Conservation (phyloP, 2,888 invertebrate genomes). For the Leucophenga montana region DNA sequence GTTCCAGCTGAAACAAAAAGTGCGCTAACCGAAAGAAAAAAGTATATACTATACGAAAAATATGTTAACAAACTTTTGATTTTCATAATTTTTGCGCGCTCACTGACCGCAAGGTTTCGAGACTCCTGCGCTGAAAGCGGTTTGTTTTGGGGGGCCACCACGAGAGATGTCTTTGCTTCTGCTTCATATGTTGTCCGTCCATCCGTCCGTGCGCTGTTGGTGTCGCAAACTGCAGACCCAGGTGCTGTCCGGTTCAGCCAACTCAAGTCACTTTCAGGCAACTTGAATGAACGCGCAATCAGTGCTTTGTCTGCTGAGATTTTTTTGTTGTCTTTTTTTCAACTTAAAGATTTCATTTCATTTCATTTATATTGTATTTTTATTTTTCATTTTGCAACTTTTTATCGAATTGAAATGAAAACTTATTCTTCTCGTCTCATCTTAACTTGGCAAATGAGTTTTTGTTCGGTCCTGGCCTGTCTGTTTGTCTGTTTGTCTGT, state of each 20-base stretch:
- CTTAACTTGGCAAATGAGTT: conserved; percentile 39
- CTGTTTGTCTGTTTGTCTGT: too few species aligned
- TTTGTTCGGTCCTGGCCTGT: conserved; percentile 45
- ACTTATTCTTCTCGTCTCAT: conserved; percentile 20
- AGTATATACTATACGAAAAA: conserved; percentile 16
- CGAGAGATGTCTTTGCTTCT: neutral
- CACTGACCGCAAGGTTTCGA: conserved; percentile 12
- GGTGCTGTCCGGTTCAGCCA: conserved; percentile 25
- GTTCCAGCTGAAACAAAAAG: conserved; percentile 1
- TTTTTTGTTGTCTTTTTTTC: neutral
- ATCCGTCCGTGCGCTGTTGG: conserved; percentile 51
- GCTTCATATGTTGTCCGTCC: conserved; percentile 22
- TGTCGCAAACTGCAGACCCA: conserved; percentile 31
- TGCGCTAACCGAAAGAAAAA: too few species aligned
- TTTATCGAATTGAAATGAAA: conserved; percentile 34
- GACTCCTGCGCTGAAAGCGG: too few species aligned
- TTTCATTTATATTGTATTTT: conserved; percentile 26
- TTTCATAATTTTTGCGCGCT: conserved; percentile 62
- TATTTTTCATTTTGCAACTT: conserved; percentile 32
- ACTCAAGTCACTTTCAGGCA: too few species aligned
- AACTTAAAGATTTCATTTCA: neutral
- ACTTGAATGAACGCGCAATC: too few species aligned
- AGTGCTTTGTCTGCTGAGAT: too few species aligned
- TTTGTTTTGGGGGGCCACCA: neutral
- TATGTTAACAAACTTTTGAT: conserved; percentile 50